A percentile compares a stretch with the other conserved stretches of the same genome.
phyloP scores from a whole-genome alignment of 2,888 invertebrate genomes.

The Apamea monoglypha region DNA sequence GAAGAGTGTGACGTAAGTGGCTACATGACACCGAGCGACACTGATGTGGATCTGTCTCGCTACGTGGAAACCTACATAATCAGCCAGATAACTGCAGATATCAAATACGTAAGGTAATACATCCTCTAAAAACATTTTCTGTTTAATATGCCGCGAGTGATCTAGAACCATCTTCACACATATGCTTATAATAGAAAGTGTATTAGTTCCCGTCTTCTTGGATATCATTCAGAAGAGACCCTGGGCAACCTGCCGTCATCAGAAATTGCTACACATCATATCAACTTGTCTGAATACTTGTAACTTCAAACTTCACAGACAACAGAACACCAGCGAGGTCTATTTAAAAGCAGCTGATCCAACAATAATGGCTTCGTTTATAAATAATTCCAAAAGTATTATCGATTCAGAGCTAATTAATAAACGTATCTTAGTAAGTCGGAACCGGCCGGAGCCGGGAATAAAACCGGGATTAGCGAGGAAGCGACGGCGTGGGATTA shows the following conservation, averaged over 20 bases:
- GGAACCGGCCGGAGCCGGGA: constrained; percentile 35
- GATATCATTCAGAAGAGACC: not conserved
- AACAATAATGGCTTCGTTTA: constrained; percentile 29
- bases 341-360: constrained; percentile 17
- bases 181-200: too few relatives aligned
- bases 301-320: not conserved
- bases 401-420: constrained; percentile 59
- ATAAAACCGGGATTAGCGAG: constrained; percentile 63
- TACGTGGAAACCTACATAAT: not conserved
- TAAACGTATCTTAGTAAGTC: constrained; percentile 55
- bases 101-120: too few relatives aligned
- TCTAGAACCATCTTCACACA: not conserved
- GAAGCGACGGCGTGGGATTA: constrained; percentile 65
- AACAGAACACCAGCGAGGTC: not conserved
- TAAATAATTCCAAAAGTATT: constrained; percentile 53
- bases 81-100: not conserved
- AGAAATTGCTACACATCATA: not conserved
- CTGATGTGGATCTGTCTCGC: not conserved
- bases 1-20: not conserved
- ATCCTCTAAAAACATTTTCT: not conserved
- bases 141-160: not conserved
- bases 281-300: not conserved
- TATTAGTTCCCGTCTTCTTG: too few relatives aligned
- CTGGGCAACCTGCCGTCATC: not conserved
- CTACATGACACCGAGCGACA: not conserved